phyloP scores from a whole-genome alignment of 2,113 vertebrate genomes.

The Lophura nycthemera region DNA sequence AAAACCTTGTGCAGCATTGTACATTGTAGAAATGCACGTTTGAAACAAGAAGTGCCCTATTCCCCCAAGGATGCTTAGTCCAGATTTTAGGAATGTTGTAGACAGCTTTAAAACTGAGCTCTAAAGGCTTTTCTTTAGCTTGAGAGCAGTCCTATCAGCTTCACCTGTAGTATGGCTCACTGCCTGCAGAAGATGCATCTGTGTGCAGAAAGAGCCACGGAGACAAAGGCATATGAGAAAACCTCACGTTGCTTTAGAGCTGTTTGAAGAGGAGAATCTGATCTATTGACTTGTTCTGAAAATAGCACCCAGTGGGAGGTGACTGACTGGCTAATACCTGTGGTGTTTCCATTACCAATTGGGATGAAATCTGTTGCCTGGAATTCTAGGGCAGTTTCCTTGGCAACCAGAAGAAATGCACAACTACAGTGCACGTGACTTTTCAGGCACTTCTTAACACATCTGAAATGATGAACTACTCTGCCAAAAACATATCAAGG shows the following conservation, averaged over 20 bases:
- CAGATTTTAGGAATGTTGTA: neutral
- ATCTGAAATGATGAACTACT: neutral
- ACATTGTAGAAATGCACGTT: neutral
- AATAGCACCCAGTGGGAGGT: slow-evolving; percentile 69
- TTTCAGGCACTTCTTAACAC: slow-evolving; percentile 48
- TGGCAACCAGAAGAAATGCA: slow-evolving; percentile 64
- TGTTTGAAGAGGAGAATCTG: slow-evolving; percentile 22
- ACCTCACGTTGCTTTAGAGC: neutral
- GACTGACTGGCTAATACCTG: slow-evolving; percentile 72
- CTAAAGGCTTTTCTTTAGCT: neutral
- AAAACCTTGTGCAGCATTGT: neutral
- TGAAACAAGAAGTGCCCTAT: neutral
- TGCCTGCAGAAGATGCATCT: neutral
- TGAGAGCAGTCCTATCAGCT: neutral
- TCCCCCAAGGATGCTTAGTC: neutral
- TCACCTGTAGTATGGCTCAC: neutral
- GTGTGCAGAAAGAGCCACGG: rapidly evolving
- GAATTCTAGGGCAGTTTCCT: slow-evolving; percentile 66
- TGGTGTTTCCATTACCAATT: slow-evolving; percentile 58
- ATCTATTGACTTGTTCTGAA: slow-evolving; percentile 56
- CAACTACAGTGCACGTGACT: slow-evolving; percentile 29
- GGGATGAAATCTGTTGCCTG: slow-evolving; percentile 58
- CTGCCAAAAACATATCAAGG: neutral
- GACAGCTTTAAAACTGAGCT: neutral
- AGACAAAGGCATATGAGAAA: neutral